These are phyloP conservation scores for Notarius lentiginosus DNA, from an alignment of 2,113 vertebrate genomes.

Conservation along the genomic window DNA sequence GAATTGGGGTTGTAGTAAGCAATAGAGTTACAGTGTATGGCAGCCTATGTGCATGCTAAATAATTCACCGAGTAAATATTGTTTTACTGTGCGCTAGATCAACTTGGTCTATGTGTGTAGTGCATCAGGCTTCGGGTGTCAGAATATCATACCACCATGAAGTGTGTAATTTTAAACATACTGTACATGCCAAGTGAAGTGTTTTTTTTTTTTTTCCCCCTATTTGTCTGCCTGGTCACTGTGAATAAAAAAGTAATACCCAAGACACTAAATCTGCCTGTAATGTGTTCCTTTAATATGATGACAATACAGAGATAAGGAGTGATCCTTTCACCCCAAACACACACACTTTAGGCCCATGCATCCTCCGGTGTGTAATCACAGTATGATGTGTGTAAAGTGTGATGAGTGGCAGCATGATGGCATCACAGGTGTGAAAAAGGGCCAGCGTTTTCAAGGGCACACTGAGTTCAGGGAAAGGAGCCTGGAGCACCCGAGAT, in stretches of 20 bases:
- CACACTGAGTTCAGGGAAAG: constrained; percentile 33
- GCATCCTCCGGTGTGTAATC: not conserved
- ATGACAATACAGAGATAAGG: not conserved
- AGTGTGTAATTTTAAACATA: not conserved
- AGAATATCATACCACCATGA: not conserved
- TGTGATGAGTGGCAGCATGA: constrained; percentile 49
- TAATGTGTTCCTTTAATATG: not conserved
- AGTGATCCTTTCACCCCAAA: not conserved
- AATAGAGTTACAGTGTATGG: not conserved
- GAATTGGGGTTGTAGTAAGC: not conserved
- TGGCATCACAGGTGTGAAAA: constrained; percentile 42
- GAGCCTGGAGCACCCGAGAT: constrained; percentile 34
- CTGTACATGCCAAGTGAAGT: not conserved
- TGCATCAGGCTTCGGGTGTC: not conserved
- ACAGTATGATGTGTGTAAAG: constrained; percentile 30
- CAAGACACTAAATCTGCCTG: not conserved
- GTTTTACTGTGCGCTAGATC: not conserved
- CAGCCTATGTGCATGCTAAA: not conserved
- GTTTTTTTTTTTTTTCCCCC: not conserved
- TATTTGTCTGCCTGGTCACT: not conserved
- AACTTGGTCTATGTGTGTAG: not conserved
- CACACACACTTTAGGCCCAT: constrained; percentile 9
- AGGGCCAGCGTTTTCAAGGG: constrained; percentile 50
- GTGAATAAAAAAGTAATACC: not conserved
- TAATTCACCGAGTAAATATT: not conserved